Percentiles rank a stretch among this genome's conserved stretches.
Conservation (phyloP, 2,113 vertebrate species). For the Marmota monax region DNA sequence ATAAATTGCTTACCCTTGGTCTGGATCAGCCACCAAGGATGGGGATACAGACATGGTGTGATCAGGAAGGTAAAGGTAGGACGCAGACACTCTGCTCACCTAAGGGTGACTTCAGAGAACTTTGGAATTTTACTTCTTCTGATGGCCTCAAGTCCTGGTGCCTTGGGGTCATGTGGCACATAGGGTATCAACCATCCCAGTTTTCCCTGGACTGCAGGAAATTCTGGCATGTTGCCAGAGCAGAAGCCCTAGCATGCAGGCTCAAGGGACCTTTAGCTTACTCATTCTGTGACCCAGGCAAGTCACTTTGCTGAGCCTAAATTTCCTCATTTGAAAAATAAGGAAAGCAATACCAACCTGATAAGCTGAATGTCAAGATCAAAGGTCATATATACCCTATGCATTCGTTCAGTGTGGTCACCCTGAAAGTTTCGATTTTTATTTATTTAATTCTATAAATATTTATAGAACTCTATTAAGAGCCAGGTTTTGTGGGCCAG, state of each 20-base stretch:
- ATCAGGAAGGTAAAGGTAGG: not conserved
- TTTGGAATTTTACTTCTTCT: not conserved
- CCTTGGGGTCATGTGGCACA: not conserved
- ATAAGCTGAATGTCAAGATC: not conserved
- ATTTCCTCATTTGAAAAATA: constrained; percentile 24
- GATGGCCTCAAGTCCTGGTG: not conserved
- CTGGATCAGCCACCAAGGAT: not conserved
- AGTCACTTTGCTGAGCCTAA: not conserved
- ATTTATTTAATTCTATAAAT: constrained; percentile 43
- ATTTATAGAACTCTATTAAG: not conserved
- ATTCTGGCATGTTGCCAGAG: not conserved
- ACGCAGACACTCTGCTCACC: not conserved
- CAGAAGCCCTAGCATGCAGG: not conserved
- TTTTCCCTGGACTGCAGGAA: not conserved
- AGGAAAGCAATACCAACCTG: not conserved
- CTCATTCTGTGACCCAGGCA: not conserved
- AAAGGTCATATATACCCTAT: not conserved
- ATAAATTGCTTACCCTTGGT: not conserved
- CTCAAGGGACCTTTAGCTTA: not conserved
- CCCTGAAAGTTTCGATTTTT: not conserved
- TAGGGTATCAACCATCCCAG: not conserved
- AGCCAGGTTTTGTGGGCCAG: not conserved
- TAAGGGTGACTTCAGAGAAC: not conserved
- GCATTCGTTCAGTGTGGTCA: not conserved
- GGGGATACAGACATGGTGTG: not conserved